phyloP scores from a whole-genome alignment of 1,140 invertebrate species.

The Teleopsis dalmanni region DNA sequence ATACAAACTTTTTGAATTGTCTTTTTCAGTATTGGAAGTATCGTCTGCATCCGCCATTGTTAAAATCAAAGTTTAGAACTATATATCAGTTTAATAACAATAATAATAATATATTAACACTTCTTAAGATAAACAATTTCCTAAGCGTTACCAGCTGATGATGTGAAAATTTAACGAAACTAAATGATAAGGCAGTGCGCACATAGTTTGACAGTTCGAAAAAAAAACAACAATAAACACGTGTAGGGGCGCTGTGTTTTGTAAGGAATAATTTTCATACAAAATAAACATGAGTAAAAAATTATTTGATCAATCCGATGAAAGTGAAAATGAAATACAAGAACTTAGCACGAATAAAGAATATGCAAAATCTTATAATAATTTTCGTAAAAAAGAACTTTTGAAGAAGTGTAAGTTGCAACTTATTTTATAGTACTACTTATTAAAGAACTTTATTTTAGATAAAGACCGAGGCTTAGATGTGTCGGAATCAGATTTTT shows the following conservation, averaged over 20 bases:
- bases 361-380: slow-evolving; percentile 76
- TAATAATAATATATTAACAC: no score
- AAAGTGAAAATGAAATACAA: slow-evolving; percentile 43
- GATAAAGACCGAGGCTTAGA: slow-evolving; percentile 70
- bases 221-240: no score
- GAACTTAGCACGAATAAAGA: slow-evolving; percentile 64
- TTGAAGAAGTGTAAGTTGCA: slow-evolving; percentile 68
- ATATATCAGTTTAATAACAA: no score
- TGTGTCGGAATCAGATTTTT: slow-evolving; percentile 43
- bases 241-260: no score
- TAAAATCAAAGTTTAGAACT: no score
- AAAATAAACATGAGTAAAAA: slow-evolving; percentile 27
- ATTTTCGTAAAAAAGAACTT: slow-evolving; percentile 76
- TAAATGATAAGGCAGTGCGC: no score
- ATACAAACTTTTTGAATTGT: slow-evolving; percentile 27
- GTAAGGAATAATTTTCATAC: no score
- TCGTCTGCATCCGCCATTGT: slow-evolving; percentile 7
- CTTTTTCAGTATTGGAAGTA: slow-evolving; percentile 19
- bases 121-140: no score
- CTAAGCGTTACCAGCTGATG: no score
- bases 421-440: not conserved
- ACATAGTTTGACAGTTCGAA: no score
- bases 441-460: slow-evolving; percentile 30
- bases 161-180: no score
- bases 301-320: slow-evolving; percentile 33